A percentile compares a stretch with the other conserved stretches of the same genome.
These are phyloP conservation scores for Calameuta filiformis DNA, from an alignment of 2,888 invertebrate species.

Conservation along the genomic window DNA sequence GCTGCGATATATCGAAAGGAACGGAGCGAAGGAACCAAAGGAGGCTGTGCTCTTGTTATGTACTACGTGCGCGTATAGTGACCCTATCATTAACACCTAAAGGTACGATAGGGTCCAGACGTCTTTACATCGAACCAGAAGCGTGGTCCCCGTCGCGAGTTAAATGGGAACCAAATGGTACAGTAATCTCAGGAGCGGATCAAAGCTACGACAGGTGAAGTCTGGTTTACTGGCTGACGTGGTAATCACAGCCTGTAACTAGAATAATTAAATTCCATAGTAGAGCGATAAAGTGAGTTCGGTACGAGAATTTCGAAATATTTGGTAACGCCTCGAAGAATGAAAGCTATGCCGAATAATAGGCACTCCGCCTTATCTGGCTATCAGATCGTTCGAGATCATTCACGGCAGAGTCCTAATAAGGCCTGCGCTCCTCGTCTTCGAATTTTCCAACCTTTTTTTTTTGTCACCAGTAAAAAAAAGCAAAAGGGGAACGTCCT, in stretches of 20 bases:
- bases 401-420: too few relatives aligned
- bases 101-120: constrained; percentile 45
- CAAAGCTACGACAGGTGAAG: constrained; percentile 57
- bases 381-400: background rate
- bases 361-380: background rate
- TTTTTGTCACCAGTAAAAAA: too few relatives aligned
- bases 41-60: constrained; percentile 51
- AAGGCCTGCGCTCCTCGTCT: too few relatives aligned
- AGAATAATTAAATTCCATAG: constrained; percentile 59
- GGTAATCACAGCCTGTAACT: constrained; percentile 58
- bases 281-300: background rate
- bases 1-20: constrained; percentile 43
- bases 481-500: too few relatives aligned
- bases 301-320: constrained; percentile 22
- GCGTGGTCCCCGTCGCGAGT: constrained; percentile 5
- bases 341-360: background rate
- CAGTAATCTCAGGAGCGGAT: constrained; percentile 33
- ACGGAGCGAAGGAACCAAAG: constrained; percentile 29
- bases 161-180: background rate
- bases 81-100: constrained; percentile 63
- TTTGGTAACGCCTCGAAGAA: constrained; percentile 21
- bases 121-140: background rate
- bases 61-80: constrained; percentile 48
- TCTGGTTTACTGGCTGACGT: constrained; percentile 60
- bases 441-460: too few relatives aligned